Conservation (phyloP, 2,888 invertebrate species). For the Oxyteleia sp. region DNA sequence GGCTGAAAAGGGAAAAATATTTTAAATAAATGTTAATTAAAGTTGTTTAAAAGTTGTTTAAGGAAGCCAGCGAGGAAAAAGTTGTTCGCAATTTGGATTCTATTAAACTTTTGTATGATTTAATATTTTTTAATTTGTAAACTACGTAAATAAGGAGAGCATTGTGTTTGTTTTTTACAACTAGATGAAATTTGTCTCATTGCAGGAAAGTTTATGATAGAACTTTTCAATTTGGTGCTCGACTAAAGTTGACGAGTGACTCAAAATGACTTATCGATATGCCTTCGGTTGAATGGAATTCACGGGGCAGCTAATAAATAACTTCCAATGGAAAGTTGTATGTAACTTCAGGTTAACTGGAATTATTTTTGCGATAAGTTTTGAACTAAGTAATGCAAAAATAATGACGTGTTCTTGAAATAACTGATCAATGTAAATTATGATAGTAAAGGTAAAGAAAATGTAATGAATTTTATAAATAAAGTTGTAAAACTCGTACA, state of each 20-base stretch:
- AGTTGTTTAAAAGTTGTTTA: too few species aligned
- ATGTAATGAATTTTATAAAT: neutral
- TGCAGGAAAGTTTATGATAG: slow-evolving; percentile 28
- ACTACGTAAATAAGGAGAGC: too few species aligned
- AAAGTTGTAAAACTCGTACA: neutral
- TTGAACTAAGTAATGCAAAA: neutral
- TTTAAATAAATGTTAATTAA: too few species aligned
- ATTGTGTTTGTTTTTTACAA: too few species aligned
- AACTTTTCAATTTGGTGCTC: slow-evolving; percentile 49
- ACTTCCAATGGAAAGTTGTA: slow-evolving; percentile 33
- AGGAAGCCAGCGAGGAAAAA: too few species aligned
- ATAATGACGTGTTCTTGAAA: neutral
- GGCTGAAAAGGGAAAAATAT: too few species aligned
- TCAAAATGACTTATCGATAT: slow-evolving; percentile 42
- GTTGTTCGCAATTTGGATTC: too few species aligned
- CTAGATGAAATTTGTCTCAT: slow-evolving; percentile 29
- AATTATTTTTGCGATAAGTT: slow-evolving; percentile 19
- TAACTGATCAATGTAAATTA: neutral
- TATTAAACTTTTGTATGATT: too few species aligned
- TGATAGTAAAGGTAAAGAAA: neutral
- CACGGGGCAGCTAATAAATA: slow-evolving; percentile 33
- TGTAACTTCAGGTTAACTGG: slow-evolving; percentile 20
- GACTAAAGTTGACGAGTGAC: slow-evolving; percentile 12
- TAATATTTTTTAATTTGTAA: too few species aligned
- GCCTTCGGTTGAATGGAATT: slow-evolving; percentile 28